Evolutionary conservation across 2,888 invertebrate genomes (phyloP).

Genomic region (Osedax frankpressi): DNA sequence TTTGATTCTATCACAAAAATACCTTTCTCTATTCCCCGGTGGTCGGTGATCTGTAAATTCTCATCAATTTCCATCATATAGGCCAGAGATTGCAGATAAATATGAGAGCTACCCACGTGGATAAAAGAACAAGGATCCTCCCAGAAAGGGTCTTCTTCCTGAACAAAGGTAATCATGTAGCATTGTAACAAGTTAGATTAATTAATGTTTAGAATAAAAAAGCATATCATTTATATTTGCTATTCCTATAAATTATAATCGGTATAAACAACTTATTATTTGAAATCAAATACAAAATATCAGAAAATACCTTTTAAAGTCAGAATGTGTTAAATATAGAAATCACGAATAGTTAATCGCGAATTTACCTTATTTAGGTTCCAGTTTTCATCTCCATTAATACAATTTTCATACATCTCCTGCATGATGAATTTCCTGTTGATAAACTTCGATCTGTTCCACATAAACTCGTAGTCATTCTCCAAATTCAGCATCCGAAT

Average conservation of each 20-base stretch:
- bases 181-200: too few relatives aligned
- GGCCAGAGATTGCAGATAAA: constrained; percentile 39
- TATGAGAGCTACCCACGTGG: constrained; percentile 36
- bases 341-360: too few relatives aligned
- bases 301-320: too few relatives aligned
- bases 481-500: constrained; percentile 37
- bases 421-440: constrained; percentile 43
- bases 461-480: constrained; percentile 35
- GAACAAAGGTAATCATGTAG: too few relatives aligned
- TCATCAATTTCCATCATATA: constrained; percentile 38
- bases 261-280: too few relatives aligned
- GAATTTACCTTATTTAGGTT: constrained; percentile 37
- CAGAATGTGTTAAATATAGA: too few relatives aligned
- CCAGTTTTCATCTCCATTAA: constrained; percentile 37
- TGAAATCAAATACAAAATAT: too few relatives aligned
- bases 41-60: constrained; percentile 35
- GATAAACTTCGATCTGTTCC: constrained; percentile 40
- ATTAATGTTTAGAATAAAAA: too few relatives aligned
- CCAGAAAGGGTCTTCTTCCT: constrained; percentile 44
- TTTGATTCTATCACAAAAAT: too few relatives aligned
- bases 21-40: constrained; percentile 37
- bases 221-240: too few relatives aligned
- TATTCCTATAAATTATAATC: too few relatives aligned
- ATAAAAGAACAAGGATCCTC: constrained; percentile 35
- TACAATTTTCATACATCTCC: constrained; percentile 43